Base-by-base conservation (phyloP, 2,888 invertebrate species). In the Cheilosia vulpina region DNA sequence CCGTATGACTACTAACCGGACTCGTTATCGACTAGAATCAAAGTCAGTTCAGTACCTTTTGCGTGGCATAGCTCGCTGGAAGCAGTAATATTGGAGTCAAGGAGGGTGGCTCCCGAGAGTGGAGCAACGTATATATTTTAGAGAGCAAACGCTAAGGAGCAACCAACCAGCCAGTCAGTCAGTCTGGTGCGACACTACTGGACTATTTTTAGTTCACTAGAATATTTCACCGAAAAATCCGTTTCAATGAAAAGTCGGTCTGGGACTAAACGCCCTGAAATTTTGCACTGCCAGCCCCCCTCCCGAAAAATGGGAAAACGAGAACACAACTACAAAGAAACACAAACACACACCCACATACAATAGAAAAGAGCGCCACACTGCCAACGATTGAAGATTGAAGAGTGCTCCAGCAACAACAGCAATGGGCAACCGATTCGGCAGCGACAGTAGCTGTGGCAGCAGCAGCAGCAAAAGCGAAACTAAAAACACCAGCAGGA, bases 211-310 rank as follows among this genome's bases (percentile, higher is more conserved):
- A 85, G 85, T 85, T 85, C 85, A 81, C 81, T 71, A 85, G 76
- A 72, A 81, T 81, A 81, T 85, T 85, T 85, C 62, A 55, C 66
- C 76, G 85, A 85, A 85, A 81, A 85, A 85, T 81, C 85, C 85
- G 85, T 81, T 85, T 85, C 85, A 85, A 85, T 85, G 85, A 85
- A 85, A 85, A 85, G 76, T 85, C 81, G 85, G 75, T 85, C 85
- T 85, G 85, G 85, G 85, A 85, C 85, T 85, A 85, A 85, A 85
- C 85, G 85, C 85, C 81, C 85, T 81, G 85, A 85, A 85, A 85
- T 85, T 81, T 81, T 81, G 85, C 85, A 66, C 81, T 68, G 81
- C 77, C 76, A 76, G 71, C 76, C 81, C 80, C 80, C 81, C 80
- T 76, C 81, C 76, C 81, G 57, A 65, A 80, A 81, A 85, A 72